Conservation (phyloP, 2,888 invertebrate genomes). For the Netelia inedita region DNA sequence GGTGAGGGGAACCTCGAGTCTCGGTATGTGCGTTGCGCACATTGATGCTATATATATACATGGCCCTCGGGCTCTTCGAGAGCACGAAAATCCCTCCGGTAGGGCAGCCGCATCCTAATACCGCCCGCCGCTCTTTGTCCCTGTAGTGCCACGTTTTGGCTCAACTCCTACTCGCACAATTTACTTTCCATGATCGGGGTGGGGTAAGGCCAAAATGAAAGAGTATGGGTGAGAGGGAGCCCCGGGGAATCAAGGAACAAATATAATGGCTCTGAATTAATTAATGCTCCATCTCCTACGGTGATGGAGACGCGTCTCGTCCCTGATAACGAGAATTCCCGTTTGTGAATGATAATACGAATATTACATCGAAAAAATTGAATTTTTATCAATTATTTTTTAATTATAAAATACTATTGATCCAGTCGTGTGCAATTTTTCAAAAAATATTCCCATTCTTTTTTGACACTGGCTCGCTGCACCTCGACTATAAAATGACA, state of each 20-base stretch:
- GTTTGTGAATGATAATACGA: background rate
- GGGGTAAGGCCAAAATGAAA: constrained; percentile 6
- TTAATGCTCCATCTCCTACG: constrained; percentile 18
- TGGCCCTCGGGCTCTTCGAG: constrained; percentile 45
- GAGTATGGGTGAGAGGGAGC: constrained; percentile 21
- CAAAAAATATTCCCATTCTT: too few species aligned
- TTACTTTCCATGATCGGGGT: constrained; percentile 39
- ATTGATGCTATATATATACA: constrained; percentile 4
- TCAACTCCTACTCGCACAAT: constrained; percentile 59
- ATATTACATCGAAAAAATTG: background rate
- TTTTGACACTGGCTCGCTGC: too few species aligned
- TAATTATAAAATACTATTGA: too few species aligned
- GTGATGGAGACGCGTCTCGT: background rate
- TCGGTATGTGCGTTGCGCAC: constrained; percentile 20
- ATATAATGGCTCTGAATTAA: constrained; percentile 23
- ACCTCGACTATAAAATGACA: too few species aligned
- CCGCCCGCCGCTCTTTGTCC: constrained; percentile 81
- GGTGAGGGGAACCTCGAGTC: constrained; percentile 32
- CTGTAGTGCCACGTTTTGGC: constrained; percentile 69
- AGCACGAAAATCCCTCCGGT: constrained; percentile 68
- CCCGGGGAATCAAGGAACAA: constrained; percentile 22
- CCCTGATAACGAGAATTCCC: background rate
- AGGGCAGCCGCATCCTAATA: constrained; percentile 72
- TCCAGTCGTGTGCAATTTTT: too few species aligned
- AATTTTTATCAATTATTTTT: background rate